Base-by-base conservation (phyloP, 2,797 vertebrate genomes). In the Apodemus agrarius region DNA sequence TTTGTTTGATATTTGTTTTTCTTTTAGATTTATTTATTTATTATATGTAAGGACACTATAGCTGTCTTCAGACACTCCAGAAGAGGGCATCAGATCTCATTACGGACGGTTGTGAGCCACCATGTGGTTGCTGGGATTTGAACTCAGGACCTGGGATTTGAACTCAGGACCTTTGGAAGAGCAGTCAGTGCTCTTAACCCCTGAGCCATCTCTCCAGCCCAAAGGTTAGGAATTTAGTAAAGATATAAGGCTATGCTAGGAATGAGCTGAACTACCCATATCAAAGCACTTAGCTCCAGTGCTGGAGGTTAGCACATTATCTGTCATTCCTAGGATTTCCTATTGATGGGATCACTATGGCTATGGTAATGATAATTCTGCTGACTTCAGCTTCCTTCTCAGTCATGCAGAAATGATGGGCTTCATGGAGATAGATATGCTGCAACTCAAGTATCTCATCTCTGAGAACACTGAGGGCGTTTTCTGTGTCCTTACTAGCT, bases 181-280 rank as follows among this genome's bases (percentile, higher is more conserved):
- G 43, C 43, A 43, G 43, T 43, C 43, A 43, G 43, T 43, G 43
- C 43, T 43, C 43, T 43, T 43, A 43, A 6, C 43, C 43, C 43
- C 43, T 43, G 43, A 43, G 43, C 43, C 43, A 43, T 43, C 43
- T 43, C 43, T 43, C 43, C 43, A 43, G 43, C 43, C 43, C 3
- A 37, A 89, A 90, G 61, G 59, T 87, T 94, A 65, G 17, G 63
- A 76, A 72, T 75, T 89, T 91, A 92, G 49, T 86, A 91, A 91
- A 31, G 93, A 46, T 46, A 26, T 67, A 43, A 86, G 63, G 65
- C 90, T 61, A 49, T 93, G 85, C 74, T 83, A 74, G 90, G 92
- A 92, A 90, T 65, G 46, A 92, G 67, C 75, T 43, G 91, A 94
- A 91, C 81, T 65, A 52, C 85, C 65, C 19, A 29, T n/a, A n/a